Conservation (phyloP, 2,888 invertebrate genomes). For the Tenthredo amoena region DNA sequence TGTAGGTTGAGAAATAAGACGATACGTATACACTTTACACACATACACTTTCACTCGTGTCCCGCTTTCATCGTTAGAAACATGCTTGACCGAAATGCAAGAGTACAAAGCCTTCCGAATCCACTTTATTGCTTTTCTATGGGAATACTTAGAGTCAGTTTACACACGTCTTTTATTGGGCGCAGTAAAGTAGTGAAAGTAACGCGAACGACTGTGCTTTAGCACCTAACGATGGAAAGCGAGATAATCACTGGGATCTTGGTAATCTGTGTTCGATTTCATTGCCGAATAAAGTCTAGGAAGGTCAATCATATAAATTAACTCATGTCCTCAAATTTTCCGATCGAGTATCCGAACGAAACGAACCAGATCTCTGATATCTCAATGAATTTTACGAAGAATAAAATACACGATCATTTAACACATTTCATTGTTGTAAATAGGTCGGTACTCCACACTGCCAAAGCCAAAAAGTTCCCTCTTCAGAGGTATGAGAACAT, state of each 20-base stretch:
- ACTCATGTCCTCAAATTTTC: neutral
- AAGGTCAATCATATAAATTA: neutral
- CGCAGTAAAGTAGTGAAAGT: neutral
- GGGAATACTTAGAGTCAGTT: neutral
- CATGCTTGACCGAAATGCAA: constrained; percentile 10
- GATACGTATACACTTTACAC: constrained; percentile 25
- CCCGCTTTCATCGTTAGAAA: constrained; percentile 33
- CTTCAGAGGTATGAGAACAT: constrained; percentile 71
- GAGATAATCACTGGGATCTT: neutral
- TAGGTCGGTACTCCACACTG: constrained; percentile 73
- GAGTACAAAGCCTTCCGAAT: constrained; percentile 11
- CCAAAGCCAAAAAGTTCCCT: constrained; percentile 74
- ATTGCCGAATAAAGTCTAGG: neutral
- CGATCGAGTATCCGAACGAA: neutral
- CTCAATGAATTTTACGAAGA: neutral
- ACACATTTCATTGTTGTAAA: constrained; percentile 68
- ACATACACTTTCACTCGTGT: neutral
- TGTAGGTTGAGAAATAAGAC: constrained; percentile 38
- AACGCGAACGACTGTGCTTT: constrained; percentile 17
- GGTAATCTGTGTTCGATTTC: neutral
- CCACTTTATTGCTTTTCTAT: constrained; percentile 32
- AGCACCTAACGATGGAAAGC: constrained; percentile 38
- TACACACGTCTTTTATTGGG: neutral
- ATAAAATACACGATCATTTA: constrained; percentile 44
- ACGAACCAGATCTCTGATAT: constrained; percentile 30